Conservation (phyloP, 2,113 vertebrate species). For the Chelonoidis abingdonii region DNA sequence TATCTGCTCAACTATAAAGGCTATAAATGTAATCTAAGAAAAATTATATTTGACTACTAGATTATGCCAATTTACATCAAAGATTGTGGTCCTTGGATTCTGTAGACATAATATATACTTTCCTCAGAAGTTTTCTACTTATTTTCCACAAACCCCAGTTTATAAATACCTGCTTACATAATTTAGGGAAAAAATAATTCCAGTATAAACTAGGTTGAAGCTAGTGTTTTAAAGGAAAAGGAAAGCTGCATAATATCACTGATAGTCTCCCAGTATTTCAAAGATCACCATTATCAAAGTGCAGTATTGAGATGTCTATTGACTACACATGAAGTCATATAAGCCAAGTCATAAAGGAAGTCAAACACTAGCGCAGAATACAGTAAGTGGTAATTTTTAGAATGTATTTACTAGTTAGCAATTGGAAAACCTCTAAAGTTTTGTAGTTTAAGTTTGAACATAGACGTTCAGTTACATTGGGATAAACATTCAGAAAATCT, state of each 20-base stretch:
- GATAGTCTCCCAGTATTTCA: conserved; percentile 2
- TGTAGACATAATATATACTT: background rate
- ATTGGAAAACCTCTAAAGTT: background rate
- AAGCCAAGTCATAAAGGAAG: background rate
- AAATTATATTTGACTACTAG: background rate
- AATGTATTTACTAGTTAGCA: background rate
- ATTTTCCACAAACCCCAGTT: background rate
- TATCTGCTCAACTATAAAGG: background rate
- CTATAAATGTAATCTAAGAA: background rate
- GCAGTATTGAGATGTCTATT: background rate
- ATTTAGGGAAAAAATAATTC: background rate
- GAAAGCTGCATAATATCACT: background rate
- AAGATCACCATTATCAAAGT: background rate
- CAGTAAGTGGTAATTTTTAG: background rate
- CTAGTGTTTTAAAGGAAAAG: background rate
- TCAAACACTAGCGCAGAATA: background rate
- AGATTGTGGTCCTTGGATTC: background rate
- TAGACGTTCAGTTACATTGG: background rate
- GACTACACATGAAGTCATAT: background rate
- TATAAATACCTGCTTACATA: background rate
- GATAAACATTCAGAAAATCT: background rate
- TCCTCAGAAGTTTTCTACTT: background rate
- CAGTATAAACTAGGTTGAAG: background rate
- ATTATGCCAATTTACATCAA: background rate
- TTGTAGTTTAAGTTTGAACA: too few species aligned